phyloP scores from a whole-genome alignment of 1,140 invertebrate species.

The Scaptomyza hsui region DNA sequence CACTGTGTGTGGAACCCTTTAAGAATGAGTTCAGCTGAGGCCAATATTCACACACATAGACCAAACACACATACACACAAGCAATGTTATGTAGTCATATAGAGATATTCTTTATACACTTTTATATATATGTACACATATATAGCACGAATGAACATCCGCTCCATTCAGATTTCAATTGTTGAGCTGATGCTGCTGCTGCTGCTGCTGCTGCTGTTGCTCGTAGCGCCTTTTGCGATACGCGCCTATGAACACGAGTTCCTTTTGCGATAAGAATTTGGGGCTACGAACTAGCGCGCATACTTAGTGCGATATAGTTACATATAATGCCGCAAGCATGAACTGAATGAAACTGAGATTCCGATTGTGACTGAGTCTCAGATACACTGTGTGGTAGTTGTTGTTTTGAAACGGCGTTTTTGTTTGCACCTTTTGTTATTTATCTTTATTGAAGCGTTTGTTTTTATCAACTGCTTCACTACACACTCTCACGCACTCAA shows the following conservation, averaged over 20 bases:
- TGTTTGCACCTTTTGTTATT: slow-evolving; percentile 71
- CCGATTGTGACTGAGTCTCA: slow-evolving; percentile 2
- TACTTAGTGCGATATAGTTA: slow-evolving; percentile 39
- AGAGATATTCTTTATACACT: slow-evolving; percentile 13
- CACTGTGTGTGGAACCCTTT: slow-evolving; percentile 60
- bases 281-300: slow-evolving; percentile 71
- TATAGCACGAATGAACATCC: slow-evolving; percentile 63
- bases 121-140: slow-evolving; percentile 16
- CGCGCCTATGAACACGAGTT: slow-evolving; percentile 72
- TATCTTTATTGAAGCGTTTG: slow-evolving; percentile 76
- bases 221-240: slow-evolving; percentile 46
- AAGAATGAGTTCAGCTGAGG: slow-evolving; percentile 74
- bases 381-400: neutral
- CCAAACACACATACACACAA: neutral
- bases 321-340: slow-evolving; percentile 13
- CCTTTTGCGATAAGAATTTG: slow-evolving; percentile 81
- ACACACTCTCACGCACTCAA: slow-evolving; percentile 33
- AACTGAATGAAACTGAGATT: slow-evolving; percentile 16
- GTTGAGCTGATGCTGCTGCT: slow-evolving; percentile 31
- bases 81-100: slow-evolving; percentile 36
- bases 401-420: slow-evolving; percentile 49
- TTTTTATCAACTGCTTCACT: slow-evolving; percentile 75
- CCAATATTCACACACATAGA: slow-evolving; percentile 41
- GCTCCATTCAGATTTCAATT: slow-evolving; percentile 76
- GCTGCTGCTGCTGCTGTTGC: slow-evolving; percentile 8